Evolutionary conservation across 2,797 vertebrate species (phyloP), one percentile per base, ranked within the genome.

Genomic region (Hapalemur alaotrensis): DNA sequence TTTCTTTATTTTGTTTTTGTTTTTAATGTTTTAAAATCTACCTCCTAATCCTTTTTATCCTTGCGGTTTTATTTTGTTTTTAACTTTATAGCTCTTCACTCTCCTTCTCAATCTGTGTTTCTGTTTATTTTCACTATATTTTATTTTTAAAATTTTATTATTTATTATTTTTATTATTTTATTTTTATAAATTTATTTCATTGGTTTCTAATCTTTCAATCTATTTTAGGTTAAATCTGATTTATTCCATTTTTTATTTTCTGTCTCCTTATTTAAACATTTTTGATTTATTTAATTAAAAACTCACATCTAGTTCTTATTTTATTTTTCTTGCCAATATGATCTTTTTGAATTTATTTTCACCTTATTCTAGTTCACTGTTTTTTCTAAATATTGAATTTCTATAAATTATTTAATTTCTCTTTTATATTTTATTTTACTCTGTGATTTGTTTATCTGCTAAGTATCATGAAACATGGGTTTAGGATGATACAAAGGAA

Each of bases 121-220:
- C 57, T 75, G 6, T 83, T 80, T n/a, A 50, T 50, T 90, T 94
- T 94, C 22, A 76, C 11, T 88, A 2, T 73, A 59, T 88, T 93
- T 91, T 79, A 85, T 65, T 52, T 61, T 63, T 48, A 48, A 15
- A 41, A 59, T 73, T 91, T 61, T 67, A 28, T 80, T 93, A 28
- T 80, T 93, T 81, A 76, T 92, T 88, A 35, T 20, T 63, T 89
- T 79, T 86, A 78, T 69, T 83, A 90, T 61, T 79, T 96, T 72
- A 61, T 85, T 28, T 95, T 90, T 79, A 20, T 38, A 43, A 63
- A 69, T 87, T 96, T 48, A 83, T 87, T 94, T 93, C 25, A 83
- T 75, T 91, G 28, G 7, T 38, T 80, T 96, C 35, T 88, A 65
- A 57, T 61, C 28, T 61, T 97, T 81, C 32, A 63, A 63, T 92